phyloP scores from a whole-genome alignment of 2,113 vertebrate species.

The Dicaeum eximium region DNA sequence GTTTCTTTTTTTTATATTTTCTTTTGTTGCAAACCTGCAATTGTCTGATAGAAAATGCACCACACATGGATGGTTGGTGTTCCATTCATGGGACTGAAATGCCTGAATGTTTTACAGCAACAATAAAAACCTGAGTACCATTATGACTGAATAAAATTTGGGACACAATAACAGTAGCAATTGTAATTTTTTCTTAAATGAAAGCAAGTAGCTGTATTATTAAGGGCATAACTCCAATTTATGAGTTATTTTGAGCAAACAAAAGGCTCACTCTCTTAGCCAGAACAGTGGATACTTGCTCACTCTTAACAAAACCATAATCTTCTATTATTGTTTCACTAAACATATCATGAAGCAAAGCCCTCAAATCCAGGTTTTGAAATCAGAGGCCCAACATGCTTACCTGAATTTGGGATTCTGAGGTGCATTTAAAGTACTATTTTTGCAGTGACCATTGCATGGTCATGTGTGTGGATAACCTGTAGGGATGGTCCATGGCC shows the following conservation, averaged over 20 bases:
- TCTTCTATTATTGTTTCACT: neutral
- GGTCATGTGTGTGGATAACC: neutral
- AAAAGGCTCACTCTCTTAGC: neutral
- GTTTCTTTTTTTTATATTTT: neutral
- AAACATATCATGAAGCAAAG: neutral
- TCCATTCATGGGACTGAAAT: neutral
- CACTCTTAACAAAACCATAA: neutral
- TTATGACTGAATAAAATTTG: neutral
- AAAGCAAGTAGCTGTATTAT: neutral
- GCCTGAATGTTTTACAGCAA: neutral
- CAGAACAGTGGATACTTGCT: neutral
- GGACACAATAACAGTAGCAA: neutral
- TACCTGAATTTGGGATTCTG: neutral
- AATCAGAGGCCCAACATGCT: neutral
- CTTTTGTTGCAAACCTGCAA: neutral
- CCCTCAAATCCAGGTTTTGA: neutral
- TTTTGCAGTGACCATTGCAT: neutral
- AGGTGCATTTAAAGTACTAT: neutral
- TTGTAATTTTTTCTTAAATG: neutral
- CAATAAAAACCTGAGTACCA: neutral
- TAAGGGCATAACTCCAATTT: neutral
- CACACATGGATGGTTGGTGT: fast-evolving
- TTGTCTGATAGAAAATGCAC: neutral
- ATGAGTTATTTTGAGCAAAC: neutral
- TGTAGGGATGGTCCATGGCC: neutral